Evolutionary conservation across 2,113 vertebrate species (phyloP).

Genomic region (Cynoglossus semilaevis): DNA sequence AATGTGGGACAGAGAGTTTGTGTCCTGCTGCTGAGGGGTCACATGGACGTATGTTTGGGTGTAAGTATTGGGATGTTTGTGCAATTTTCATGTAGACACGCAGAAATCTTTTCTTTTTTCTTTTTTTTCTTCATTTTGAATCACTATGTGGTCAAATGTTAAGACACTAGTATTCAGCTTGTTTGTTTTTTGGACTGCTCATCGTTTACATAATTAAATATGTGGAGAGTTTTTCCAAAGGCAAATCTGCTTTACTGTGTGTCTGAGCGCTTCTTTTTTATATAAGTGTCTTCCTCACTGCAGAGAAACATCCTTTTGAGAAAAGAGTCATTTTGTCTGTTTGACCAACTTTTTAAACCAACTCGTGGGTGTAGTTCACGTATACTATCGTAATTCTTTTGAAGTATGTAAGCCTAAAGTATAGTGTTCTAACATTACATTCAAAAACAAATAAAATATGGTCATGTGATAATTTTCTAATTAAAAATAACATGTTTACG

Average conservation of each 20-base stretch:
- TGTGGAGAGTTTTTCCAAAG: slow-evolving; percentile 44
- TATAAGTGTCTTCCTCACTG: slow-evolving; percentile 28
- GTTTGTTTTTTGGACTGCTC: slow-evolving; percentile 39
- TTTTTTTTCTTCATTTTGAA: neutral
- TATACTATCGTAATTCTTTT: too few species aligned
- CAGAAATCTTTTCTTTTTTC: slow-evolving; percentile 47
- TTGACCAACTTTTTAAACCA: slow-evolving; percentile 40
- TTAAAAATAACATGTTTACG: too few species aligned
- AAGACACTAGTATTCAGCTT: slow-evolving; percentile 74
- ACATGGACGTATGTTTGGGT: slow-evolving; percentile 13
- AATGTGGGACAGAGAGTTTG: slow-evolving; percentile 20
- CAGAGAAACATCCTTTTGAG: slow-evolving; percentile 22
- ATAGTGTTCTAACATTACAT: too few species aligned
- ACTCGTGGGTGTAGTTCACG: slow-evolving; percentile 33
- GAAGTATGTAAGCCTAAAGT: neutral
- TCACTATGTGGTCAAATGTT: slow-evolving; percentile 27
- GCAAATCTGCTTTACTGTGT: slow-evolving; percentile 44
- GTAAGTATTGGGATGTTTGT: slow-evolving; percentile 53
- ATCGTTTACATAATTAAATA: slow-evolving; percentile 64
- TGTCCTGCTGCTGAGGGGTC: slow-evolving; percentile 4
- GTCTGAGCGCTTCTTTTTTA: slow-evolving; percentile 36
- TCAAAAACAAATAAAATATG: too few species aligned
- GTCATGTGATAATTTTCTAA: too few species aligned
- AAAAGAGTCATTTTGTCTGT: slow-evolving; percentile 48
- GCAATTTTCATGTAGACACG: slow-evolving; percentile 55